Conservation (phyloP, 2,113 vertebrate genomes). For the Oplegnathus fasciatus region DNA sequence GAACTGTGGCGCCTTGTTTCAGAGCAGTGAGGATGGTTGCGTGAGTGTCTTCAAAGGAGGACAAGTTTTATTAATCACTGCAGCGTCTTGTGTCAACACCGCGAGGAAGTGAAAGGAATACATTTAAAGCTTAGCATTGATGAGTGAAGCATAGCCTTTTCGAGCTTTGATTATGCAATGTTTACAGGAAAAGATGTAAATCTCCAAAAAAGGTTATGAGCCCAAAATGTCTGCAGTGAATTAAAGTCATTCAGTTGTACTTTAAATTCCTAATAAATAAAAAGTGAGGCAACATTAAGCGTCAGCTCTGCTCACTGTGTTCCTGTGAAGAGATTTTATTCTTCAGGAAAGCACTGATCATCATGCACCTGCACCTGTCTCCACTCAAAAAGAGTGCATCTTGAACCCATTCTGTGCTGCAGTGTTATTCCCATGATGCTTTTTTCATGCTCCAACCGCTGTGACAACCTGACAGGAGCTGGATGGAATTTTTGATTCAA, state of each 20-base stretch:
- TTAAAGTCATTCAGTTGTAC: constrained; percentile 33
- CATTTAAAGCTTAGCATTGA: constrained; percentile 53
- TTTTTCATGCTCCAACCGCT: constrained; percentile 62
- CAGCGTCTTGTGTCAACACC: constrained; percentile 67
- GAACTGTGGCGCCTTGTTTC: constrained; percentile 72
- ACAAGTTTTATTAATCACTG: constrained; percentile 73
- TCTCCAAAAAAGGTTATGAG: constrained; percentile 24
- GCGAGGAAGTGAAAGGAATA: constrained; percentile 59
- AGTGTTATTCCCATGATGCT: constrained; percentile 43
- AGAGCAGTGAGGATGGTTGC: constrained; percentile 61
- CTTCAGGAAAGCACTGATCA: constrained; percentile 44
- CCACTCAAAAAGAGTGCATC: constrained; percentile 43
- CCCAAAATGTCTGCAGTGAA: constrained; percentile 18
- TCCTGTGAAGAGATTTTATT: constrained; percentile 38
- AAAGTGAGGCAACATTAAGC: constrained; percentile 9
- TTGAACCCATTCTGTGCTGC: constrained; percentile 50
- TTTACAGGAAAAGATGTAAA: constrained; percentile 63
- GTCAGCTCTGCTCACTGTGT: constrained; percentile 34
- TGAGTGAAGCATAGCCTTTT: constrained; percentile 36
- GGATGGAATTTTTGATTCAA: constrained; percentile 74
- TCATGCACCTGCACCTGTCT: constrained; percentile 45
- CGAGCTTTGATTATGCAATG: constrained; percentile 72
- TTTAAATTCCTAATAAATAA: constrained; percentile 32
- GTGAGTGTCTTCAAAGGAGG: constrained; percentile 78
- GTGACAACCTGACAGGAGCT: constrained; percentile 47